Evolutionary conservation across 2,113 vertebrate species (phyloP), one percentile per base, ranked within the genome.

Genomic region (Nibea coibor): DNA sequence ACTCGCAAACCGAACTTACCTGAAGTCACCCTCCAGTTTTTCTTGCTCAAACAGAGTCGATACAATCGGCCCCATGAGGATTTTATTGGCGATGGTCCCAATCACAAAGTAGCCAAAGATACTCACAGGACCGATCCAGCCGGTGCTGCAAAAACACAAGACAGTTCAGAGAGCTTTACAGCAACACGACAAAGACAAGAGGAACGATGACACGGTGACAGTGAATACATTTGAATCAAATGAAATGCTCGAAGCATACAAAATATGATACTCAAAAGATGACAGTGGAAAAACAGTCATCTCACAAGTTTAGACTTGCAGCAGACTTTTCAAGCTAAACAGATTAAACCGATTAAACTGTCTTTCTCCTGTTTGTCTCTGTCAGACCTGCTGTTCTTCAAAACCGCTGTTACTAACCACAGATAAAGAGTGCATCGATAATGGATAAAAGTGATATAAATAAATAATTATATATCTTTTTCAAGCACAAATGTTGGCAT

Each of bases 1-100:
- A 42, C 22, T 59, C 7, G 5, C 12, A 50, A 0, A 12, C 8
- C 10, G 3, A 48, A 63, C 72, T 45, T 88, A 95, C 98, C 98
- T 97, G 92, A 99, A 99, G 90, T 99, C 96, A 10, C 98, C 98
- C 56, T 99, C 98, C 81, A 99, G 94, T 85, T 98, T 99, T 88
- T 99, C 98, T 86, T 99, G 98, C 65, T 98, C 95, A 71, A 97
- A 96, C 85, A 99, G 93, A 75, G 96, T 97, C 0, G 95, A 94
- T 78, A 99, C 95, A 57, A 99, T 97, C 1, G 98, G 98, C 24
- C 96, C 96, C 95, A 99, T 99, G 50, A 99, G 89, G 24, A 96
- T 72, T 90, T 96, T 99, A 91, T 99, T 99, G 92, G 95, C 71
- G 0, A 98, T 22, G 0, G 96, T 98, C 26, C 98, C 98, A n/a